Percentiles rank a stretch among this genome's conserved stretches.
These are phyloP conservation scores for Myotis vivesi DNA, from an alignment of 2,797 vertebrate species.

Conservation along the genomic window DNA sequence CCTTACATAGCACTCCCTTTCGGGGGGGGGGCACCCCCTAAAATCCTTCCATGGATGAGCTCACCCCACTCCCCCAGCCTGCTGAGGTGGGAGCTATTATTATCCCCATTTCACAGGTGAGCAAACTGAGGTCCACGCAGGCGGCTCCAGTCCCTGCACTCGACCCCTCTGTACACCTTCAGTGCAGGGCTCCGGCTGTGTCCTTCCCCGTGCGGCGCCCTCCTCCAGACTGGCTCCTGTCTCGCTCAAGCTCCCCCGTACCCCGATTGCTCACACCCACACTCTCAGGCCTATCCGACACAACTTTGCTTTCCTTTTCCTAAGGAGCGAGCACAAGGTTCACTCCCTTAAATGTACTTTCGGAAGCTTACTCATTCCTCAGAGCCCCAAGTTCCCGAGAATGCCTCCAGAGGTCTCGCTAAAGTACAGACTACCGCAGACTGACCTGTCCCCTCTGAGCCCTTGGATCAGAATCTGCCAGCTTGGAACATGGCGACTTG, in stretches of 20 bases:
- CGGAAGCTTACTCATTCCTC: neutral
- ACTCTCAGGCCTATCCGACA: neutral
- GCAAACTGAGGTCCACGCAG: neutral
- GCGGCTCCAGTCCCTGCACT: neutral
- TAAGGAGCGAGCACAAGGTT: fast-evolving
- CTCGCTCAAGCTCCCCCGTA: neutral
- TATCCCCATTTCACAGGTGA: neutral
- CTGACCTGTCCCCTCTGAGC: neutral
- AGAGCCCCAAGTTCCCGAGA: neutral
- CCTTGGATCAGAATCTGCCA: neutral
- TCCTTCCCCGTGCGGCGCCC: fast-evolving
- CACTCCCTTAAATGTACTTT: neutral
- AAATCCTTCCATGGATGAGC: neutral
- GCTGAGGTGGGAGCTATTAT: neutral
- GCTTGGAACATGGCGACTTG: neutral
- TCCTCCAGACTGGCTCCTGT: neutral
- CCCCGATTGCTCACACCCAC: fast-evolving
- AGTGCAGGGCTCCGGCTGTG: neutral
- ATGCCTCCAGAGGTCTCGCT: neutral
- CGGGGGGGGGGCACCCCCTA: no score
- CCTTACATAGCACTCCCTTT: no score
- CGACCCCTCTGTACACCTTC: fast-evolving
- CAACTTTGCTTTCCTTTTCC: neutral
- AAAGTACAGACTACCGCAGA: neutral
- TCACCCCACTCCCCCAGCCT: neutral